Base-by-base conservation (phyloP, 2,113 vertebrate species). In the Brienomyrus brachyistius region DNA sequence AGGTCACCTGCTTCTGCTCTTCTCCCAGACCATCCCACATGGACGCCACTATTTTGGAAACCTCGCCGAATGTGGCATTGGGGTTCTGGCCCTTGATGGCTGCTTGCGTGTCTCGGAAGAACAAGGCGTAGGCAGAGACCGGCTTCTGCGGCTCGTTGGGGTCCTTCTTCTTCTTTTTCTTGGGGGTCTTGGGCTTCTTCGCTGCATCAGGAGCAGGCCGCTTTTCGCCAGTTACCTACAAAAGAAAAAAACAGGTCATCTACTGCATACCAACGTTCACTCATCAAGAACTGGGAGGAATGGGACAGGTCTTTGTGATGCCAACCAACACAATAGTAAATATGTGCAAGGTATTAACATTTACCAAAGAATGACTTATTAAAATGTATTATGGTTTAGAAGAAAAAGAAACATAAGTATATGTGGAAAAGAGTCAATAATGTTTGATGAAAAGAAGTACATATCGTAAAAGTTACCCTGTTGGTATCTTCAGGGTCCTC, bases 91-190 rank as follows among this genome's bases (percentile, higher is more conserved):
- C 98, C 96, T 99, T 99, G 92, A 99, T 99, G 91, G 98, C 98
- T 0, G 98, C 98, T 94, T 99, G 98, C 0, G 98, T 99, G 93
- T 99, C 98, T 94, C 98, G 97, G 95, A 99, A 99, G 96, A 99
- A 99, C 88, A 99, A 96, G 70, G 98, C 98, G 62, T 99, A 99
- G 5, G 98, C 98, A 1, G 98, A 99, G 86, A 99, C 98, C 0
- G 98, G 98, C 93, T 99, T 99, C 93, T 98, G 97, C 0, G 98
- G 98, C 94, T 99, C 98, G n/a, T 99, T 99, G 91, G 98, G 98
- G 91, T 99, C 98, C 96, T 99, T 99, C 98, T 99, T 99, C 97
- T 99, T 99, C 97, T 99, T 99, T 95, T 99, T 99, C 94, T 99
- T 99, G 40, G 98, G 98, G 86, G 98, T 99, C 95, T 99, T 99